Base-by-base conservation (phyloP, 1,140 invertebrate genomes). In the Drosophila bocqueti region DNA sequence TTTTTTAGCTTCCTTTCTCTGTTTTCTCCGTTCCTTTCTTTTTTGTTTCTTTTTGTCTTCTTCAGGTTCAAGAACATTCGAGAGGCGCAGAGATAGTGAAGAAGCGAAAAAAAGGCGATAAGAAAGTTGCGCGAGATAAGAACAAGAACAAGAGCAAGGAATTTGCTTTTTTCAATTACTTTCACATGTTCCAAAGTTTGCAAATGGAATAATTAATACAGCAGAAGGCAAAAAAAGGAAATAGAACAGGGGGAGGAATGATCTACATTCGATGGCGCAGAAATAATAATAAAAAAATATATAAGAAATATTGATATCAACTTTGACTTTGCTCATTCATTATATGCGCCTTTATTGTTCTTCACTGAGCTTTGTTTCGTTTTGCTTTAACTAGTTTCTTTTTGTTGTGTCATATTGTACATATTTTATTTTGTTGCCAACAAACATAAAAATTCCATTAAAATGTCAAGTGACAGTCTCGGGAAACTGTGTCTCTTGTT, bases 381-480 rank as follows among this genome's bases (percentile, higher is more conserved):
- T 55, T 61, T 46, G 26, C 26, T 54, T 60, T 34, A 26, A 26
- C 11, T 43, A 38, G 26, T 50, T 42, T 47, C 40, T 2, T 45
- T 34, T 31, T 60, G n/a, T 26, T 63, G 15, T 15, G 31, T 54
- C 31, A 54, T 18, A 36, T 54, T 42, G n/a, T 29, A 60, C 2
- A 42, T 64, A 34, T 67, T 61, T 61, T 77, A 16, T 45, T 49
- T 49, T 52, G 60, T 29, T 40, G 42, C 38, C 43, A n/a, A 21
- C 18, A 68, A 83, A 81, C 84, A 87, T 81, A 79, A 60, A 81
- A 89, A 79, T 89, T 81, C 81, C 81, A 87, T 87, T 87, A 89
- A 87, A 87, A 83, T 83, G 74, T 77, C 80, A 87, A 87, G 69
- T 87, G 73, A 81, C 79, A 74, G 46, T 75, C 79, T 64, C 18